Evolutionary conservation across 2,797 vertebrate genomes (phyloP).

Genomic region (Lepilemur septentrionalis): DNA sequence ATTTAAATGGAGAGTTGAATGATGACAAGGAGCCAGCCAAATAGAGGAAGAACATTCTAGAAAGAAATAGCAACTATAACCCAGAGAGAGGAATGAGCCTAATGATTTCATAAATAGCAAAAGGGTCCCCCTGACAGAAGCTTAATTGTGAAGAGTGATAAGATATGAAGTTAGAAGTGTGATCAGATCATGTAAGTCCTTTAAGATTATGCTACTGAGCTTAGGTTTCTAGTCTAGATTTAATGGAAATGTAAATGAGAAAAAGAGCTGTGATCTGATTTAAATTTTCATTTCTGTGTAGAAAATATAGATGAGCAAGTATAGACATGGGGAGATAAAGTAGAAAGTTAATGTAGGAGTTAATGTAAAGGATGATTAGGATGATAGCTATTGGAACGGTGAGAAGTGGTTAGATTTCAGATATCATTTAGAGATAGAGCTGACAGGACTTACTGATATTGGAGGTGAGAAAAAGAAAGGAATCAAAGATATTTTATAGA

Average conservation of each 20-base stretch:
- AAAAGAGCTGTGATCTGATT: neutral
- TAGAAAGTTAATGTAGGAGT: neutral
- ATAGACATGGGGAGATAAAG: neutral
- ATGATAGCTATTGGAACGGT: neutral
- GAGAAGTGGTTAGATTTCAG: neutral
- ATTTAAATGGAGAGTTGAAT: neutral
- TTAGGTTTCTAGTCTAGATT: slow-evolving; percentile 23
- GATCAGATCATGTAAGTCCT: neutral
- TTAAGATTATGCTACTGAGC: neutral
- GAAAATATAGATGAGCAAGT: neutral
- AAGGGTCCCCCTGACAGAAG: neutral
- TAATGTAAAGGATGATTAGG: neutral
- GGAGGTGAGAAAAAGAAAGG: neutral
- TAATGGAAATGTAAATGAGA: neutral
- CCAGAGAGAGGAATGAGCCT: neutral
- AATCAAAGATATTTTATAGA: neutral
- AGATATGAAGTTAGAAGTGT: neutral
- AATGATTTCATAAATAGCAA: slow-evolving; percentile 11
- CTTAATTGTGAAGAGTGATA: neutral
- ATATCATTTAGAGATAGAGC: neutral
- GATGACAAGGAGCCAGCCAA: neutral
- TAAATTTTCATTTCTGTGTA: neutral
- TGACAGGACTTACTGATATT: neutral
- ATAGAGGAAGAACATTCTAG: neutral
- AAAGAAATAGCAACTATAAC: neutral